Conservation (phyloP, 64 coral and sea anemone genomes). For the Pocillopora verrucosa region DNA sequence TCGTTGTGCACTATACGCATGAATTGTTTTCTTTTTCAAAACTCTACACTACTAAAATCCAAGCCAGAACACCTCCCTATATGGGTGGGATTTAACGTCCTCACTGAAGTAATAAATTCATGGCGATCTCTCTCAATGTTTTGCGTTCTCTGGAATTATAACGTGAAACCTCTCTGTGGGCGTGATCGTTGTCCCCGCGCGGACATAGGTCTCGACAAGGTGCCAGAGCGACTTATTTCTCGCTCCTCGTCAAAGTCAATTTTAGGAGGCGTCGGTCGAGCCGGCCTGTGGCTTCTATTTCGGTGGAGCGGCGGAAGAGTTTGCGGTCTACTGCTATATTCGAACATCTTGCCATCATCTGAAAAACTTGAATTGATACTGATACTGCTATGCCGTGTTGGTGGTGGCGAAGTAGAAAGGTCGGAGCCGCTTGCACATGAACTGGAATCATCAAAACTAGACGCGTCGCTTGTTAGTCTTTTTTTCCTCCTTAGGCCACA, state of each 20-base stretch:
- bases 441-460: slow-evolving; percentile 50
- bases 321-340: background rate
- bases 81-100: background rate
- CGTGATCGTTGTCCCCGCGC: slow-evolving; percentile 44
- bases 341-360: slow-evolving; percentile 26
- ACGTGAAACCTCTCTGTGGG: slow-evolving; percentile 55
- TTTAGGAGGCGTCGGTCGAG: slow-evolving; percentile 43
- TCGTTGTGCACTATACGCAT: background rate
- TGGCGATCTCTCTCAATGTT: background rate
- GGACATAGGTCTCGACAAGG: slow-evolving; percentile 38
- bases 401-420: slow-evolving; percentile 39
- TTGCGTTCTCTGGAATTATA: background rate
- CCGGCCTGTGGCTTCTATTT: slow-evolving; percentile 21
- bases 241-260: slow-evolving; percentile 19
- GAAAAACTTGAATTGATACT: background rate
- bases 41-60: background rate
- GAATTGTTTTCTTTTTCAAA: background rate
- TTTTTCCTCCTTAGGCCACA: slow-evolving; percentile 1
- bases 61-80: background rate
- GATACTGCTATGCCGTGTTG: slow-evolving; percentile 22
- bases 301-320: slow-evolving; percentile 51
- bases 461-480: slow-evolving; percentile 42
- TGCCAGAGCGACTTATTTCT: background rate
- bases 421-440: slow-evolving; percentile 28
- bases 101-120: background rate